Evolutionary conservation across 2,888 invertebrate species (phyloP), one percentile per base, ranked within the genome.

Genomic region (Clepsis dumicolana): DNA sequence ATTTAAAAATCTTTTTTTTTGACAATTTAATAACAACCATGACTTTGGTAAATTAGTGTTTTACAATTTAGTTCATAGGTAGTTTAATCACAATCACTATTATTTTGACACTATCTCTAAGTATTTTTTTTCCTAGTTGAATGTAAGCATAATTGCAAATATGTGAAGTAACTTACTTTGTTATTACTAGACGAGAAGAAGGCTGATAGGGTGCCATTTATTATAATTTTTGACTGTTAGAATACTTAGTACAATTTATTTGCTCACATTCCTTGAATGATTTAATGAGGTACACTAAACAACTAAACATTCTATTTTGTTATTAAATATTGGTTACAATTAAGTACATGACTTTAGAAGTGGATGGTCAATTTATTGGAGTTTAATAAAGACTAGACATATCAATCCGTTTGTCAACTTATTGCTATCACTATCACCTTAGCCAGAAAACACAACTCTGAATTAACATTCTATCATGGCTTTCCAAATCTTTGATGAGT

Each of bases 171-270:
- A 32, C n/a, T 18, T 44, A 44, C 18, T 56, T 56, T 21, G 18
- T 56, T 54, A 12, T 18, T 21, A 48, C 12, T 53, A n/a, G 4
- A 18, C 0, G 32, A 8, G 32, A n/a, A 63, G 27, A 63, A 53
- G 53, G 44, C 48, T 54, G 29, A 25, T n/a, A 52, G 54, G 52
- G 56, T 63, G 60, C 60, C 60, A 60, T 60, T 41, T 60, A 18
- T 38, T 41, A 48, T 53, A 25, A 21, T 67, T 54, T 25, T 41
- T 21, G 24, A 25, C 8, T 59, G 29, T 64, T 38, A 52, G 21
- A 38, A 24, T 38, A n/a, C n/a, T n/a, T n/a, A 38, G 18, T 60
- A 35, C 18, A 44, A 52, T 8, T 5, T 21, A 52, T 52, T 25
- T 52, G 52, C 52, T 52, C 27, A 25, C 29, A 54, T 61, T 48